Evolutionary conservation across 2,888 invertebrate species (phyloP).

Genomic region (Habroteleia sp.): DNA sequence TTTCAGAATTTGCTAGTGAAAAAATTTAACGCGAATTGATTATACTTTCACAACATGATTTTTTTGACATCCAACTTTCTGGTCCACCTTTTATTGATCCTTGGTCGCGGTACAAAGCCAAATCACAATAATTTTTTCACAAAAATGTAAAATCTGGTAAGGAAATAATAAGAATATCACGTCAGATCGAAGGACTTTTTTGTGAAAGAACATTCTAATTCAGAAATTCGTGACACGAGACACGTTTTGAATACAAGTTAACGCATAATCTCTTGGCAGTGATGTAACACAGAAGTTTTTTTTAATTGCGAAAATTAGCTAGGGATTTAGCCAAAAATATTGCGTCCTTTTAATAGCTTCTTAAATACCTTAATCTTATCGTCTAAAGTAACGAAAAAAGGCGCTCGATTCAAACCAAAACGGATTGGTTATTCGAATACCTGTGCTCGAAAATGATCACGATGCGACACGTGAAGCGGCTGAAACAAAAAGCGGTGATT

Average conservation of each 20-base stretch:
- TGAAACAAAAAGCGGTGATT: slow-evolving; percentile 1
- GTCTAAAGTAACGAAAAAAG: neutral
- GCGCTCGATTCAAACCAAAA: neutral
- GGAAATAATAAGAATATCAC: slow-evolving; percentile 29
- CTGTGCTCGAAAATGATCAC: neutral
- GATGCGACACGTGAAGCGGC: neutral
- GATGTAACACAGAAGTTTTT: slow-evolving; percentile 42
- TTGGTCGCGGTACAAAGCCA: too few relatives aligned
- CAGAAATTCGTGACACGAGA: slow-evolving; percentile 19
- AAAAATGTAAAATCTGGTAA: slow-evolving; percentile 16
- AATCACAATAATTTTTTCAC: slow-evolving; percentile 6
- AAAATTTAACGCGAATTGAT: too few relatives aligned
- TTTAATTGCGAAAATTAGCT: slow-evolving; percentile 21
- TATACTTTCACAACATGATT: too few relatives aligned
- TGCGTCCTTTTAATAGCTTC: slow-evolving; percentile 1
- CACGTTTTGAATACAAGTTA: slow-evolving; percentile 33
- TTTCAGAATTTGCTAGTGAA: too few relatives aligned
- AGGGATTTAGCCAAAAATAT: too few relatives aligned
- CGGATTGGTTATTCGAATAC: neutral
- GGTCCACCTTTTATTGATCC: too few relatives aligned
- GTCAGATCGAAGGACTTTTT: slow-evolving; percentile 26
- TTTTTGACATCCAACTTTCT: too few relatives aligned
- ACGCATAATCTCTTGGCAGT: slow-evolving; percentile 15
- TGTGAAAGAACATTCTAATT: slow-evolving; percentile 17
- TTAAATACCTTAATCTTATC: slow-evolving; percentile 11